phyloP scores from a whole-genome alignment of 2,113 vertebrate species.

The Indri indri region DNA sequence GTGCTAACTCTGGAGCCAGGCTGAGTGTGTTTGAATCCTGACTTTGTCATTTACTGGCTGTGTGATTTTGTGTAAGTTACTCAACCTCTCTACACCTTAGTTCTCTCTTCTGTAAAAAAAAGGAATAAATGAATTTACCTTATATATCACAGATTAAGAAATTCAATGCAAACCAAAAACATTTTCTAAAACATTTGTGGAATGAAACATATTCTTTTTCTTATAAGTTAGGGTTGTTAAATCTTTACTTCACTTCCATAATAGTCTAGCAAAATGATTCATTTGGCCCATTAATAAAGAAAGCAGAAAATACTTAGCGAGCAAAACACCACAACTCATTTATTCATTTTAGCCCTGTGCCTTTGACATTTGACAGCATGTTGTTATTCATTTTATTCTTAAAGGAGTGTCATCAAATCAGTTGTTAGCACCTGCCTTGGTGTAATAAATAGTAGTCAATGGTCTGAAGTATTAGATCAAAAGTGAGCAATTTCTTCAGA shows the following conservation, averaged over 20 bases:
- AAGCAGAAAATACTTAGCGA: background rate
- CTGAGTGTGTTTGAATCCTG: background rate
- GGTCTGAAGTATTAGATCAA: background rate
- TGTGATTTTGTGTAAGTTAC: background rate
- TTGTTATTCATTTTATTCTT: background rate
- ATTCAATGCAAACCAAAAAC: too few species aligned
- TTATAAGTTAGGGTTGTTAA: background rate
- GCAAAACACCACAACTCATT: background rate
- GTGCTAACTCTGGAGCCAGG: background rate
- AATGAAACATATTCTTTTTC: background rate
- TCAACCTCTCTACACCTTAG: background rate
- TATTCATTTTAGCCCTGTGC: background rate
- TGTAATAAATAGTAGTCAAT: background rate
- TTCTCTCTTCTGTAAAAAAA: background rate
- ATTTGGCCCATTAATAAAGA: background rate
- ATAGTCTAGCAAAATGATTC: background rate
- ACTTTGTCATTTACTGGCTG: background rate
- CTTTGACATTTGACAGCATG: background rate
- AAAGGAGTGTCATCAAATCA: background rate
- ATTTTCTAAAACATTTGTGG: constrained; percentile 4
- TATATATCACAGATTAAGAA: too few species aligned
- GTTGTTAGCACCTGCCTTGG: background rate
- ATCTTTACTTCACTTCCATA: background rate
- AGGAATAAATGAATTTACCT: background rate
- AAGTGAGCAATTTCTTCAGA: background rate